phyloP scores from a whole-genome alignment of 2,113 vertebrate genomes.

The Cnemophilus loriae region DNA sequence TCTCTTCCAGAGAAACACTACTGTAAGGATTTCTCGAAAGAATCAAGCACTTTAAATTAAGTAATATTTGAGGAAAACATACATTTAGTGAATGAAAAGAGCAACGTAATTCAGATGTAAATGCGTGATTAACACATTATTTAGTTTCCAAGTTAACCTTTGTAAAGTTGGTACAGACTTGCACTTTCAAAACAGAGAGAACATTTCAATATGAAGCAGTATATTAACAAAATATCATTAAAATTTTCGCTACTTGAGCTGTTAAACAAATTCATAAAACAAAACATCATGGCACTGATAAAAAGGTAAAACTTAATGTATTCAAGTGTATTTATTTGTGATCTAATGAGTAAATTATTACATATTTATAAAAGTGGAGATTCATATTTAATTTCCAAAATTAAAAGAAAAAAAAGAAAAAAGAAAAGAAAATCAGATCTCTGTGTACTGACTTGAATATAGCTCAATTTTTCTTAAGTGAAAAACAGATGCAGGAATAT shows the following conservation, averaged over 20 bases:
- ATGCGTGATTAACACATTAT: neutral
- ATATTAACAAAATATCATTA: neutral
- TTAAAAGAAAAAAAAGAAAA: neutral
- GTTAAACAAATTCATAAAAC: neutral
- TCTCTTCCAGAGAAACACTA: neutral
- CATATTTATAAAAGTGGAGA: neutral
- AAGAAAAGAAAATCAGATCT: neutral
- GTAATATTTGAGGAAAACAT: neutral
- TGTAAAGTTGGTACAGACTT: neutral
- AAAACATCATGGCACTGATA: neutral
- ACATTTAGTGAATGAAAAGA: neutral
- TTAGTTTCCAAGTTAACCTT: neutral
- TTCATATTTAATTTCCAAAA: neutral
- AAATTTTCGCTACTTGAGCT: neutral
- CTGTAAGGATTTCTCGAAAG: neutral
- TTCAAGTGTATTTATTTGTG: neutral
- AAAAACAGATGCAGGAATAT: neutral
- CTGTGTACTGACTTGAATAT: neutral
- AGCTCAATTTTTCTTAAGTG: neutral
- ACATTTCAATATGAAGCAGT: neutral
- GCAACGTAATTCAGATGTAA: neutral
- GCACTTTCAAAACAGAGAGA: neutral
- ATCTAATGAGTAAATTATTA: neutral
- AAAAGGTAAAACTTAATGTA: neutral
- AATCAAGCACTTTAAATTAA: neutral